A percentile compares a stretch with the other conserved stretches of the same genome.
phyloP scores from a whole-genome alignment of 2,113 vertebrate species.

The Gavia stellata region DNA sequence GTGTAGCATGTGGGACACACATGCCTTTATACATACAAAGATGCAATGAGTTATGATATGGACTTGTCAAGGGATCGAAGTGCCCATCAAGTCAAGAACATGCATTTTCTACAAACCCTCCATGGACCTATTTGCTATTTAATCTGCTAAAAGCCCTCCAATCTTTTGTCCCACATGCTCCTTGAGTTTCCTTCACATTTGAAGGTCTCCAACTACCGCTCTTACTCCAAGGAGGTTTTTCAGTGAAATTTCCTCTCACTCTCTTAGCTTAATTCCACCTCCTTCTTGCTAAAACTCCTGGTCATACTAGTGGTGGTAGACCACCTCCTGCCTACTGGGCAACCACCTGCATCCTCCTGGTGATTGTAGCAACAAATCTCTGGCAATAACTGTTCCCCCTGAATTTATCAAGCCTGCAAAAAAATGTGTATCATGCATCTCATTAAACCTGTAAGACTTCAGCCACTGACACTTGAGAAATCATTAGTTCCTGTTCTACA shows the following conservation, averaged over 20 bases:
- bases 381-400: not conserved
- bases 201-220: not conserved
- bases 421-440: not conserved
- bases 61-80: not conserved
- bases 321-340: not conserved
- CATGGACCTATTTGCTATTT: not conserved
- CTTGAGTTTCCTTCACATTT: not conserved
- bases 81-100: not conserved
- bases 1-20: not conserved
- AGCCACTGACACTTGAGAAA: not conserved
- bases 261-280: not conserved
- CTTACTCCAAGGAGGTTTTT: not conserved
- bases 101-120: not conserved
- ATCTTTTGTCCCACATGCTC: not conserved
- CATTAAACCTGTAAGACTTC: not conserved
- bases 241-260: not conserved
- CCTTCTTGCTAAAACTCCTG: not conserved
- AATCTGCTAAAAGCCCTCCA: not conserved
- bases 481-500: not conserved
- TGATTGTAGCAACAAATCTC: not conserved
- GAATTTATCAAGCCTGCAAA: not conserved
- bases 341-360: not conserved
- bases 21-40: not conserved
- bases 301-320: not conserved
- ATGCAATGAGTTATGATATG: accelerated